These are phyloP conservation scores for Psylliodes chrysocephalus DNA, from an alignment of 2,888 invertebrate species.

Conservation along the genomic window DNA sequence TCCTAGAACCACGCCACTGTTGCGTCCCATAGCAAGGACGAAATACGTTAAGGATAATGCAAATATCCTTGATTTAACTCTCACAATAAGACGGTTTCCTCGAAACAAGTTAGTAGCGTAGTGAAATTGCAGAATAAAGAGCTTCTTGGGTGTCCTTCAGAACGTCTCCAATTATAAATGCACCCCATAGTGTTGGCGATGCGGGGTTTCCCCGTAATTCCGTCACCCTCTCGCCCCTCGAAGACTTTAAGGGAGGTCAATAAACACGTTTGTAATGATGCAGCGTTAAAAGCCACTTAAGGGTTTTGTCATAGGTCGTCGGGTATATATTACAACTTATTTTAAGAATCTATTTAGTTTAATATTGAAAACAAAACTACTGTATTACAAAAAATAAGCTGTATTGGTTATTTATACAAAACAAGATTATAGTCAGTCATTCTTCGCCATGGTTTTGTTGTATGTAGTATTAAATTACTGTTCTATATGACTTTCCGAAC, in stretches of 20 bases:
- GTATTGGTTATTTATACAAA: no score
- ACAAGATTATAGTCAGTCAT: no score
- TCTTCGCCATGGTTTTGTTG: no score
- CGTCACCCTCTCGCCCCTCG: background rate
- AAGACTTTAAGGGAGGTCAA: background rate
- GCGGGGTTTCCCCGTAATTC: background rate
- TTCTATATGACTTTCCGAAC: no score
- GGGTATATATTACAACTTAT: no score
- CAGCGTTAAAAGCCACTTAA: background rate
- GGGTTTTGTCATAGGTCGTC: no score
- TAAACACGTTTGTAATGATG: background rate
- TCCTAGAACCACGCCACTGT: background rate
- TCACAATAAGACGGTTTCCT: slow-evolving; percentile 46
- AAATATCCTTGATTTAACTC: slow-evolving; percentile 52
- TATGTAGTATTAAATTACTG: no score
- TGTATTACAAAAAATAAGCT: no score
- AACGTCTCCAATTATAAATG: slow-evolving; percentile 53
- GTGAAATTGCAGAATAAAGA: slow-evolving; percentile 53
- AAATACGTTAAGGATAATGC: slow-evolving; percentile 46
- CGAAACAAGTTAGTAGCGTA: slow-evolving; percentile 49
- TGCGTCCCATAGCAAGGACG: slow-evolving; percentile 1
- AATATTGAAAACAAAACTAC: no score
- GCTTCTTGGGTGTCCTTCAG: slow-evolving; percentile 48
- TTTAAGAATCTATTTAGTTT: no score
- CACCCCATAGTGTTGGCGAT: slow-evolving; percentile 41